Evolutionary conservation across 2,888 invertebrate species (phyloP), one percentile per base, ranked within the genome.

Genomic region (Amphipoea oculea): DNA sequence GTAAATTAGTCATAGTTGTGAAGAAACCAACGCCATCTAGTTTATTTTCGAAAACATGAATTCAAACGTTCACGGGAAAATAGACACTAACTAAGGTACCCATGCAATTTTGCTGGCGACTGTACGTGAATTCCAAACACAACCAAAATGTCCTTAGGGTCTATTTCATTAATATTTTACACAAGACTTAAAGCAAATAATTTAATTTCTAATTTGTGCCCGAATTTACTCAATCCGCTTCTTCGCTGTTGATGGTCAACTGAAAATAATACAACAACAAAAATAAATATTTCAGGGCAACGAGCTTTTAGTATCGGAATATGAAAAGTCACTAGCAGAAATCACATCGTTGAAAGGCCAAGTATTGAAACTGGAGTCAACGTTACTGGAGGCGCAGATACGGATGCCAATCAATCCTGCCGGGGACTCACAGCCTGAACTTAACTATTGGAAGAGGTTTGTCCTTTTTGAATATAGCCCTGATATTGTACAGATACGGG

Each of bases 311-410:
- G 95, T 97, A 1, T 95, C 97, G 0, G 97, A 97, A 89, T 96
- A 97, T 76, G 97, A 97, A 89, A 96, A 94, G 78, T 90, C 97
- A 20, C 94, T 97, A 74, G 97, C 97, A 12, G 97, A 97, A 89
- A 97, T 97, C 73, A 97, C 97, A 17, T 95, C 97, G 1, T 93
- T 97, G 1, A 96, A 96, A 82, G 96, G 97, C 0, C 96, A 97
- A 87, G 94, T 97, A 12, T 85, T 97, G 40, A 96, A 96, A 87
- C 88, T 97, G 67, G 97, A 97, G 89, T 97, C 97, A 0, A 94
- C 96, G 0, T 83, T 97, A 42, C 90, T 97, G 6, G 97, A 97
- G 80, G 90, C 95, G 0, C 97, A 97, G 88, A 95, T 97, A 62
- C 91, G 94, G 67, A 91, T 89, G 0, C 96, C 96, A 3, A 63